A percentile compares a stretch with the other conserved stretches of the same genome.
Evolutionary conservation across 2,888 invertebrate species (phyloP).

Genomic region (Eilema caniola): DNA sequence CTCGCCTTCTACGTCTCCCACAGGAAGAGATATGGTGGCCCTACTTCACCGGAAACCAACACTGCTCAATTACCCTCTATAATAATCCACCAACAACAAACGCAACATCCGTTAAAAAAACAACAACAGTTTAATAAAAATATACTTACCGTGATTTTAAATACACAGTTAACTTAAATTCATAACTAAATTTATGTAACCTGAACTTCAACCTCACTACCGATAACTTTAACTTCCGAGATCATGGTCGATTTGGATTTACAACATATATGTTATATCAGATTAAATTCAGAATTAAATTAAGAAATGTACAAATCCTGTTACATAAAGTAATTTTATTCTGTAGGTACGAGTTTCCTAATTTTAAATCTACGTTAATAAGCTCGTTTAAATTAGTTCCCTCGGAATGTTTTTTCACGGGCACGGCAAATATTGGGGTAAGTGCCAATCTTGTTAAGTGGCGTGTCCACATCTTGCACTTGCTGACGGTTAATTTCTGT

Average conservation of each 20-base stretch:
- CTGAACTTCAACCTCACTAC: not conserved
- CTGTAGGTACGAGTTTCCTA: constrained; percentile 12
- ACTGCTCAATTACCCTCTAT: too few species aligned
- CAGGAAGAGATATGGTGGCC: too few species aligned
- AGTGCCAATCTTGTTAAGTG: constrained; percentile 78
- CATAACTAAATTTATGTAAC: not conserved
- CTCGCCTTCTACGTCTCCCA: too few species aligned
- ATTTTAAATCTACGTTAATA: constrained; percentile 18
- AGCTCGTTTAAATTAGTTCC: constrained; percentile 39
- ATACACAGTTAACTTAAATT: not conserved
- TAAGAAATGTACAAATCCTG: constrained; percentile 12
- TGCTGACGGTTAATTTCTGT: constrained; percentile 51
- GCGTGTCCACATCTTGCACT: constrained; percentile 62
- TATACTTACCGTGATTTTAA: not conserved
- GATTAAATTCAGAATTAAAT: constrained; percentile 9
- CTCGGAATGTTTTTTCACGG: constrained; percentile 50
- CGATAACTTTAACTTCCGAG: not conserved
- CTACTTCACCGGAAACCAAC: too few species aligned
- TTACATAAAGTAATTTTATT: constrained; percentile 20
- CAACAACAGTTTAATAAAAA: not conserved
- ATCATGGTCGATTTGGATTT: not conserved
- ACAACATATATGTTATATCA: not conserved
- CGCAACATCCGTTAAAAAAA: not conserved
- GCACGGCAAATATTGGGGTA: constrained; percentile 54
- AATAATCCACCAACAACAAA: too few species aligned